phyloP scores from a whole-genome alignment of 2,888 invertebrate genomes.

The Anoncus sp. region DNA sequence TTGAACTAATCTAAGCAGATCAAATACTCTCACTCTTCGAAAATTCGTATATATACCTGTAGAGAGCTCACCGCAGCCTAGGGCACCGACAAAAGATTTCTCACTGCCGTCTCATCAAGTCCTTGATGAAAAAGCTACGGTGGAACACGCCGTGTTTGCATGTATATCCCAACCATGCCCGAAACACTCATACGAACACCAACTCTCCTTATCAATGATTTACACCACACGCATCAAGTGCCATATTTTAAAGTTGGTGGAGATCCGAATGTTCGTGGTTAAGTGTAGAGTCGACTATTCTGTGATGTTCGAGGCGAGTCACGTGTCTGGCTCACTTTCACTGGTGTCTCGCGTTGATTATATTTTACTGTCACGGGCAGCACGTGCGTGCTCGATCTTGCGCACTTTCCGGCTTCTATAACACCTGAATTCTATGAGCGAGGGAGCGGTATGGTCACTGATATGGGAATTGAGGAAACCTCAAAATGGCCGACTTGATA shows the following conservation, averaged over 20 bases:
- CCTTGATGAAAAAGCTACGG: not conserved
- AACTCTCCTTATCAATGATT: constrained; percentile 29
- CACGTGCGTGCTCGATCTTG: constrained; percentile 45
- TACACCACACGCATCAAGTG: not conserved
- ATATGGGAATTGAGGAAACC: no score
- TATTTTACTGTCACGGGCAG: constrained; percentile 25
- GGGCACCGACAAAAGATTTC: constrained; percentile 32
- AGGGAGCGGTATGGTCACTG: no score
- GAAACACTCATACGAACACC: not conserved
- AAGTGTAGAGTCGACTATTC: constrained; percentile 7
- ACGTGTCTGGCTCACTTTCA: constrained; percentile 65
- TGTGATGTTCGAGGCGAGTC: constrained; percentile 54
- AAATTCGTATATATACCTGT: constrained; percentile 13
- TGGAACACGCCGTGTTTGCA: not conserved
- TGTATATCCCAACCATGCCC: not conserved
- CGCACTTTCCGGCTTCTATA: constrained; percentile 31
- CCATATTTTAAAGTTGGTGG: constrained; percentile 12
- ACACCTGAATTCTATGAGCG: no score
- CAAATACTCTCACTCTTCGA: constrained; percentile 25
- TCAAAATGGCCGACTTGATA: no score
- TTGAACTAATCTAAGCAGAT: constrained; percentile 27
- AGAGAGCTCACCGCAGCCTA: constrained; percentile 15
- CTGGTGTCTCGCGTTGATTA: constrained; percentile 52
- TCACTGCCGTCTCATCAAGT: not conserved
- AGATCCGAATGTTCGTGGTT: constrained; percentile 4